Conservation (phyloP, 2,888 invertebrate genomes). For the Sthenelais limicola region DNA sequence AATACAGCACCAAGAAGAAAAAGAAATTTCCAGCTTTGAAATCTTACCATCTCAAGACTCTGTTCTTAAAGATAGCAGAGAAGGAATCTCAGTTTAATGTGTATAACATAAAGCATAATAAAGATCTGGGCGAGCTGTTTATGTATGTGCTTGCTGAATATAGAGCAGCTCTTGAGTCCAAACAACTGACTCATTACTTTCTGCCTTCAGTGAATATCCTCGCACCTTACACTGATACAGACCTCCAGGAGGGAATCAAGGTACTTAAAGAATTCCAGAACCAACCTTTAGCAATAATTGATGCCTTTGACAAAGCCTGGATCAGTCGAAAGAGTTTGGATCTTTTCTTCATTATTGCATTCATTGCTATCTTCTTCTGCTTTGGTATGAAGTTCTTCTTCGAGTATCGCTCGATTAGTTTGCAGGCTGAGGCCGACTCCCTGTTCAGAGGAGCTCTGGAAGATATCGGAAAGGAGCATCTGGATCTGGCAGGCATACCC, state of each 20-base stretch:
- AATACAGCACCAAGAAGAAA: not conserved
- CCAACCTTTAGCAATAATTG: not conserved
- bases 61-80: conserved; percentile 3
- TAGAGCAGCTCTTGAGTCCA: not conserved
- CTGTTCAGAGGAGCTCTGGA: no score
- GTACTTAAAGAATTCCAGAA: not conserved
- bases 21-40: conserved; percentile 3
- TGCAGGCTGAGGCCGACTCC: no score
- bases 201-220: conserved; percentile 14
- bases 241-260: not conserved
- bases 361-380: no score
- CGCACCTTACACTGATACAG: not conserved
- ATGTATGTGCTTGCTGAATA: not conserved
- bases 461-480: no score
- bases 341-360: no score
- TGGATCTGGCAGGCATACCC: no score
- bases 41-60: conserved; percentile 14
- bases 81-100: not conserved
- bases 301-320: not conserved
- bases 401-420: no score
- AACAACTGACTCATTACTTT: conserved; percentile 8
- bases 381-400: no score
- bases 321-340: not conserved
- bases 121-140: not conserved
- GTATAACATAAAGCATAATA: not conserved